Conservation (phyloP, 2,113 vertebrate genomes). For the Eclectus roratus region DNA sequence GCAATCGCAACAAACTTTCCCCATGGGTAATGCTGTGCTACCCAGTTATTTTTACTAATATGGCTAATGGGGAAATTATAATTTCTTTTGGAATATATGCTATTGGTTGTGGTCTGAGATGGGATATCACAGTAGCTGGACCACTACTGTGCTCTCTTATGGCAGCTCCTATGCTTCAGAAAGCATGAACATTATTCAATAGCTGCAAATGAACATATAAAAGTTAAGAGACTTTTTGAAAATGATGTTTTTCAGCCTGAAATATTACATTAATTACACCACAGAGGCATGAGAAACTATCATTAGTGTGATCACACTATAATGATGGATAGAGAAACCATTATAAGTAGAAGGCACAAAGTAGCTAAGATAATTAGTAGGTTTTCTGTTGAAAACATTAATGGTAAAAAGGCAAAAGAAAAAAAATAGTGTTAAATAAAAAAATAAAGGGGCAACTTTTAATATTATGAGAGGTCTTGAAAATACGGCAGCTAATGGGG, state of each 20-base stretch:
- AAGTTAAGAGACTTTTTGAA: constrained; percentile 48
- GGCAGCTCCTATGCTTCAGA: background rate
- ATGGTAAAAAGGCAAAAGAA: constrained; percentile 4
- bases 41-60: constrained; percentile 12
- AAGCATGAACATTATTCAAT: background rate
- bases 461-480: constrained; percentile 1
- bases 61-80: constrained; percentile 16
- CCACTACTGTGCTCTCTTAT: background rate
- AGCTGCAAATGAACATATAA: constrained; percentile 26
- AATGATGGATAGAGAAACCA: constrained; percentile 36
- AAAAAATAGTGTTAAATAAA: background rate
- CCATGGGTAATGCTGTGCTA: background rate
- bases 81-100: background rate
- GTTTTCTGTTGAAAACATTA: constrained; percentile 31
- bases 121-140: background rate
- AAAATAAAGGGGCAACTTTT: background rate
- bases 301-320: constrained; percentile 36
- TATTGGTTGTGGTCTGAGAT: background rate
- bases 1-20: background rate
- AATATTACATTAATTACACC: constrained; percentile 45
- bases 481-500: constrained; percentile 1
- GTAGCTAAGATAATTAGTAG: constrained; percentile 35
- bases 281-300: constrained; percentile 32
- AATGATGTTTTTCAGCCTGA: background rate
- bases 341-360: constrained; percentile 2